phyloP scores from a whole-genome alignment of 2,888 invertebrate genomes.

The Rhaphigaster nebulosa region DNA sequence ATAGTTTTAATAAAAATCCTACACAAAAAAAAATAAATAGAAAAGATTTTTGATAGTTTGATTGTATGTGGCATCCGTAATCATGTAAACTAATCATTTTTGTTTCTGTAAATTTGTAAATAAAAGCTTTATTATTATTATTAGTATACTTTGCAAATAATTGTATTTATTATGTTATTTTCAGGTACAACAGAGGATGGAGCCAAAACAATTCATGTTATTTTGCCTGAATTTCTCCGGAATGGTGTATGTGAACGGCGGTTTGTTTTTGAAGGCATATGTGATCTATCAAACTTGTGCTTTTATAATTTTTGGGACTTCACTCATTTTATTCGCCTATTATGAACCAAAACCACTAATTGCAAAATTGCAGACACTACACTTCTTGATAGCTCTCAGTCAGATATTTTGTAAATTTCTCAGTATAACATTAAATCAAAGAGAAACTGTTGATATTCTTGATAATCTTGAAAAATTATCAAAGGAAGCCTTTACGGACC shows the following conservation, averaged over 20 bases:
- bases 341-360: conserved; percentile 43
- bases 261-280: conserved; percentile 37
- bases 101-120: no score
- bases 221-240: conserved; percentile 53
- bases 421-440: conserved; percentile 47
- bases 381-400: conserved; percentile 48
- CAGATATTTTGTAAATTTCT: conserved; percentile 54
- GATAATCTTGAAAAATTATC: conserved; percentile 45
- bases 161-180: not conserved
- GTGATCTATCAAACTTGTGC: conserved; percentile 12
- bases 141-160: no score
- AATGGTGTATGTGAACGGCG: conserved; percentile 33
- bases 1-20: no score
- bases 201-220: conserved; percentile 32
- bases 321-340: not conserved
- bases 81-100: no score
- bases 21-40: no score
- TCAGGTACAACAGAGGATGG: not conserved
- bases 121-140: no score
- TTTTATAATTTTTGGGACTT: conserved; percentile 37
- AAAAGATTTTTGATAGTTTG: no score
- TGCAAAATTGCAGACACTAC: conserved; percentile 42
- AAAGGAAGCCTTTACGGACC: conserved; percentile 4
- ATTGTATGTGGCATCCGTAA: no score
- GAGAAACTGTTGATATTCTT: conserved; percentile 25